Evolutionary conservation across 2,797 vertebrate genomes (phyloP).

Genomic region (Phrynocephalus forsythii): DNA sequence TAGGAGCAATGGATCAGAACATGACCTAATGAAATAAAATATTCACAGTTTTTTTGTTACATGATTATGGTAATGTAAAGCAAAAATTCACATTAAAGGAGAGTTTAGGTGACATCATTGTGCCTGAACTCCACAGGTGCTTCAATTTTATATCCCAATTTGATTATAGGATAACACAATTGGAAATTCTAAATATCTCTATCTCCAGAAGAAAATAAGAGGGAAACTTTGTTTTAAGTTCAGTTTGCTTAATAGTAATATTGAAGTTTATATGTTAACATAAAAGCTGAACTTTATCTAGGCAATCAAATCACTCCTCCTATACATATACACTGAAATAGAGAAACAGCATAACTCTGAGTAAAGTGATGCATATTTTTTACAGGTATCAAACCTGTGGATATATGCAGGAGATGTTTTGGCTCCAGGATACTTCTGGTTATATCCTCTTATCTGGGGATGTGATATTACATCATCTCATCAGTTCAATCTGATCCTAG

Average conservation of each 20-base stretch:
- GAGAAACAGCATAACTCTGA: background rate
- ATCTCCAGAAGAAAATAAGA: fast-evolving
- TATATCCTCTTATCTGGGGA: too few relatives aligned
- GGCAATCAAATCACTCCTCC: background rate
- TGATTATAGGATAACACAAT: background rate
- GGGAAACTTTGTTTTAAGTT: background rate
- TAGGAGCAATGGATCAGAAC: background rate
- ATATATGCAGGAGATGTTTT: background rate
- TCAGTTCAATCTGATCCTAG: too few relatives aligned
- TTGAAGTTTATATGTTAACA: background rate
- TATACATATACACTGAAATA: background rate
- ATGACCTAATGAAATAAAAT: constrained; percentile 4
- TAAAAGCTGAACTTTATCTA: constrained; percentile 17
- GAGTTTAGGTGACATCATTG: background rate
- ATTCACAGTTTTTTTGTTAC: constrained; percentile 2
- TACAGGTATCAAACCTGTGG: background rate
- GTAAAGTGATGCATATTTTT: background rate
- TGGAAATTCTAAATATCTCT: background rate
- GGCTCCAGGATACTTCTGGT: background rate
- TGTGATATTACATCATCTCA: too few relatives aligned
- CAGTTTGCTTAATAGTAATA: background rate
- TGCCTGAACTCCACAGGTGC: background rate
- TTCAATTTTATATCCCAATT: background rate
- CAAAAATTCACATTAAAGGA: background rate
- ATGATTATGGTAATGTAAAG: background rate